Base-by-base conservation (phyloP, 2,888 invertebrate genomes). In the Tetropium fuscum region DNA sequence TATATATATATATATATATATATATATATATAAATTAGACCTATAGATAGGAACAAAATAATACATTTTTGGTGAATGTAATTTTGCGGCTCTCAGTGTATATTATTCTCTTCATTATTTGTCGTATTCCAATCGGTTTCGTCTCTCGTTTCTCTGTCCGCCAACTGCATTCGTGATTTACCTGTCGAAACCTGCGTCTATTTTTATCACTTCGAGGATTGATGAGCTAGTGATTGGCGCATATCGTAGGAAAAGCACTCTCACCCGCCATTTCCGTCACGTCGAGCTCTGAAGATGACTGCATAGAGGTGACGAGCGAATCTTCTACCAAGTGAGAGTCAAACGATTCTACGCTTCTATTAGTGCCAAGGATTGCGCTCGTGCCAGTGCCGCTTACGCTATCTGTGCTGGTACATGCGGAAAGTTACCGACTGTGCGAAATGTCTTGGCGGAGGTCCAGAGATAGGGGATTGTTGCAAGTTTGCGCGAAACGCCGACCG, bases 271-370 rank as follows among this genome's bases (percentile, higher is more conserved):
- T 70, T 41, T 66, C 67, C 61, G 70, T 63, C 68, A 71, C 74
- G 78, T 71, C 73, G 80, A 74, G 71, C 71, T 74, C 78, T 77
- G 78, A 78, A 74, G 79, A 76, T 72, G 78, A 74, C 76, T 74
- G 75, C 74, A 75, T 73, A 73, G 78, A 77, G 70, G 79, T 77
- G 79, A 80, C 80, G 79, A 82, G 78, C 77, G 81, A 80, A 77
- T 81, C 83, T 78, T 81, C 82, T 81, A 82, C 78, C 74, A 70
- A 66, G 76, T 74, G 68, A 69, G 69, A 66, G 63, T 69, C 67
- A 71, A 70, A 74, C 74, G 76, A 74, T 71, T 76, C 71, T 77
- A 77, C 75, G 76, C 72, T 74, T 72, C 75, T 70, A 76, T 72
- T 73, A 67, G 78, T 78, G 81, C 78, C 73, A 66, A 71, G 70